phyloP scores from a whole-genome alignment of 2,113 vertebrate species.

The Oryzias woworae region DNA sequence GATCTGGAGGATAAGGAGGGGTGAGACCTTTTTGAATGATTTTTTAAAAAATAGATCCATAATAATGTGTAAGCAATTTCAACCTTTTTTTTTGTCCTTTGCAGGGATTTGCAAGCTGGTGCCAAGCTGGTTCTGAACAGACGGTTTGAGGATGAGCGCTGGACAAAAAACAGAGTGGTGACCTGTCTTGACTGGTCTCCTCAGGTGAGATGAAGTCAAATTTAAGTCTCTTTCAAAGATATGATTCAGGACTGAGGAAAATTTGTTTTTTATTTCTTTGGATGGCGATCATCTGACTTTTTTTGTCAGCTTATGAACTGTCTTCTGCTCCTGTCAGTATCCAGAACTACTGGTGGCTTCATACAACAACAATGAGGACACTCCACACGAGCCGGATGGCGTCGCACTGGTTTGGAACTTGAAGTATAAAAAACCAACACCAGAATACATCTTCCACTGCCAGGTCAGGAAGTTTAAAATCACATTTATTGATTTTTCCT shows the following conservation, averaged over 20 bases:
- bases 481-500: too few relatives aligned
- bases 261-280: too few relatives aligned
- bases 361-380: slow-evolving; percentile 96
- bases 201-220: slow-evolving; percentile 81
- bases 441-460: slow-evolving; percentile 98
- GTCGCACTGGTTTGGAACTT: slow-evolving; percentile 98
- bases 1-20: slow-evolving; percentile 98
- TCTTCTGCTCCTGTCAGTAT: slow-evolving; percentile 77
- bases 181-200: slow-evolving; percentile 98
- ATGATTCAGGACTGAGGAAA: too few relatives aligned
- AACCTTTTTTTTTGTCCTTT: not conserved
- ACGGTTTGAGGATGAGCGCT: slow-evolving; percentile 95
- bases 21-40: slow-evolving; percentile 70
- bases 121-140: slow-evolving; percentile 93
- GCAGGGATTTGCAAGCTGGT: slow-evolving; percentile 93
- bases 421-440: slow-evolving; percentile 97
- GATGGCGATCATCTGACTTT: not conserved
- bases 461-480: slow-evolving; percentile 77
- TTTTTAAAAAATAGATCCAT: not conserved
- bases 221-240: too few relatives aligned
- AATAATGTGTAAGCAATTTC: too few relatives aligned
- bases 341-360: slow-evolving; percentile 95
- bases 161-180: slow-evolving; percentile 98
- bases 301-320: slow-evolving; percentile 1
- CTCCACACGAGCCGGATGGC: slow-evolving; percentile 94